Base-by-base conservation (phyloP, 2,113 vertebrate genomes). In the Rhizomys pruinosus region DNA sequence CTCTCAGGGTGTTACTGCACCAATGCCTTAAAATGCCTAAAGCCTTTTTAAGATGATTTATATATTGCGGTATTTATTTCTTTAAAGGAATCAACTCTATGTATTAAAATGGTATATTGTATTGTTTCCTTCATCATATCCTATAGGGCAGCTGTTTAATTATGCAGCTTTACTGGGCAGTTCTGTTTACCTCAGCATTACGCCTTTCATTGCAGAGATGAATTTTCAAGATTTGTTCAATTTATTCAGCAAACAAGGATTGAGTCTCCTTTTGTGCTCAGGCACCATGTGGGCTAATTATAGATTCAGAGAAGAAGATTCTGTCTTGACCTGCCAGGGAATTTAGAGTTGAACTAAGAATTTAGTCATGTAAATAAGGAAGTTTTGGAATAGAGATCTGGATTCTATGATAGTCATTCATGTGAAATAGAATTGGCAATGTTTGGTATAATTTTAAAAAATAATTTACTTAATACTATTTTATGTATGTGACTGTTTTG, bases 81-180 rank as follows among this genome's bases (percentile, higher is more conserved):
- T 91, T 95, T 85, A 86, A 93, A 90, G 63, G 73, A 29, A 69
- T 73, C 72, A 42, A 59, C 47, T 90, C 84, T 91, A 34, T 84
- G 55, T 66, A 74, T 95, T 87, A 84, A 96, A 95, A 90, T 97
- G n/a, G 94, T 87, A 22, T 32, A 59, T 96, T 95, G 52, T 95
- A 87, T 77, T 95, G 44, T 96, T 96, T 94, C 90, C 94, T 77
- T 97, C 95, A 80, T 95, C 17, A 79, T 95, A 96, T 97, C 85
- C 92, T 90, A 37, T n/a, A 64, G 94, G 97, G 93, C 87, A 96
- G 93, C 95, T 96, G 93, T 91, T 96, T 96, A 97, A 97, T 96
- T 95, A 92, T 97, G 97, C 90, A 0, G 7, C 95, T 97, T 96
- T 61, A 66, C 94, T 92, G 91, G 87, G 93, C 90, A 92, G 55